Evolutionary conservation across 2,797 vertebrate genomes (phyloP).

Genomic region (Harpagifer antarcticus): DNA sequence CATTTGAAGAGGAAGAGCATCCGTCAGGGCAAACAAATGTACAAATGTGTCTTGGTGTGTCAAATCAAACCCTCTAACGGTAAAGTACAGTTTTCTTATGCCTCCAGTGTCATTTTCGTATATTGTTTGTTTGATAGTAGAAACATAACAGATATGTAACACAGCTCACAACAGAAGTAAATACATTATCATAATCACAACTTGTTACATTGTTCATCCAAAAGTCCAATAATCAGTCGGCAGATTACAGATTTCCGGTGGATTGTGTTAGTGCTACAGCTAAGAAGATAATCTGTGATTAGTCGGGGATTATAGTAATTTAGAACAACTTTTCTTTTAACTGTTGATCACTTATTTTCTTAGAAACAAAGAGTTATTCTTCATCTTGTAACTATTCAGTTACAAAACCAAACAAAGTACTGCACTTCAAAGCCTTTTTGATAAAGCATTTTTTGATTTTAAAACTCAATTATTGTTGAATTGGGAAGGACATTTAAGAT

Average conservation of each 20-base stretch:
- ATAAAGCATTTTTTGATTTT: not conserved
- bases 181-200: not conserved
- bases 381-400: not conserved
- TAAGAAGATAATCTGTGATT: not conserved
- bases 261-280: not conserved
- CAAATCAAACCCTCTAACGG: not conserved
- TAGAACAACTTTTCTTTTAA: not conserved
- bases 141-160: not conserved
- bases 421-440: not conserved
- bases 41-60: not conserved
- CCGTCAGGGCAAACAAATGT: not conserved
- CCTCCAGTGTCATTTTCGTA: not conserved
- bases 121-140: not conserved
- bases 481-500: no score
- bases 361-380: not conserved
- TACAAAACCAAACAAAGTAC: not conserved
- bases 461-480: slow-evolving; percentile 1
- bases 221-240: not conserved
- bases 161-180: not conserved
- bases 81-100: not conserved
- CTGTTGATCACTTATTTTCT: slow-evolving; percentile 2
- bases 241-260: not conserved
- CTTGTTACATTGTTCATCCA: not conserved
- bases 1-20: not conserved
- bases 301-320: slow-evolving; percentile 5